Evolutionary conservation across 1,140 invertebrate genomes (phyloP), one percentile per base, ranked within the genome.

Genomic region (Lucilia cuprina): DNA sequence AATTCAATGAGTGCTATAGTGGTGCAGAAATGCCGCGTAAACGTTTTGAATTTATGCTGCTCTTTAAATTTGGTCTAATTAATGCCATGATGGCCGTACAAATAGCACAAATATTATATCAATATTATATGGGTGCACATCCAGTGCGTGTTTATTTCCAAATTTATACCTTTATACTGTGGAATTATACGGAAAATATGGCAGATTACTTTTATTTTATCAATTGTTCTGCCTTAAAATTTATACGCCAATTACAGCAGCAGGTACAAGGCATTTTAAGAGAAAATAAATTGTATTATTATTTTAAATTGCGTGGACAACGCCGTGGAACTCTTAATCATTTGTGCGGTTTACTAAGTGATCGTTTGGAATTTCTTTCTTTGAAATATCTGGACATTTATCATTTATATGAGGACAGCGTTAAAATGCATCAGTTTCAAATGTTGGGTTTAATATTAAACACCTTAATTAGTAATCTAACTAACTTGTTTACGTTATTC

Each of bases 121-220:
- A 84, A n/a, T 84, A 21, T 74, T 80, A n/a, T 35, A 55, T 21
- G 9, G 83, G 78, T 13, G 60, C 84, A 9, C 78, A 84, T 13
- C 17, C 1, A 75, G 77, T 88, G 41, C 87, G 88, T 1, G 83
- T 85, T 0, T 85, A 89, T 30, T 89, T 89, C 8, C 84, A 87
- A 70, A 85, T 89, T 7, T 90, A 90, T n/a, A 86, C 86, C n/a
- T 90, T 90, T 74, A 85, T 90, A 3, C 84, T 90, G 60, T 89
- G 88, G 88, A 89, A 89, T 78, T 89, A 89, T 14, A 89, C 88
- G 21, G 88, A 89, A 41, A 88, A 88, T 55, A 89, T 90, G 89
- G 89, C 89, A 0, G 87, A 90, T 47, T 90, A 88, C n/a, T 89
- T 88, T 60, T 90, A 88, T 35, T 90, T 86, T 60, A 87, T 90